These are phyloP conservation scores for Aporophyla nigra DNA, from an alignment of 2,888 invertebrate species.

Conservation along the genomic window DNA sequence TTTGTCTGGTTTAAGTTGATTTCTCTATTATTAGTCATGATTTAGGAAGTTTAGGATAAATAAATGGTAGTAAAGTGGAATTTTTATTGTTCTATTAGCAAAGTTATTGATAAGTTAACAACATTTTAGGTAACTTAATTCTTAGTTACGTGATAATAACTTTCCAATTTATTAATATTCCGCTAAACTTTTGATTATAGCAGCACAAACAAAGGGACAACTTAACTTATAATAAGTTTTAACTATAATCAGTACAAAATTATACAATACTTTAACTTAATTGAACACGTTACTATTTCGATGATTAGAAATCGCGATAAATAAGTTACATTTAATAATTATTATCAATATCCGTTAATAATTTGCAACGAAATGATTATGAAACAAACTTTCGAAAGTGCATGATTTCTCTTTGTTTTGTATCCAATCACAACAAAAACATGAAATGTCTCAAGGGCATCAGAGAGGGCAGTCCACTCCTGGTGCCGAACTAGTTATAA, in stretches of 20 bases:
- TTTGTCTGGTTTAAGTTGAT: slow-evolving; percentile 39
- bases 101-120: background rate
- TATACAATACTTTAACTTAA: background rate
- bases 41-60: slow-evolving; percentile 1
- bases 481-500: slow-evolving; percentile 32
- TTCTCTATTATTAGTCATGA: slow-evolving; percentile 47
- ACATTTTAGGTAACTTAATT: background rate
- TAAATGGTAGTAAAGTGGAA: background rate
- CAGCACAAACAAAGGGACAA: background rate
- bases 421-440: slow-evolving; percentile 34
- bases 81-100: background rate
- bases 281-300: background rate
- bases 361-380: slow-evolving; percentile 7
- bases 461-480: background rate
- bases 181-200: background rate
- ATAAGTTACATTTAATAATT: background rate
- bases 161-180: slow-evolving; percentile 15
- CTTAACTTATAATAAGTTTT: background rate
- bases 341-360: slow-evolving; percentile 5
- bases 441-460: slow-evolving; percentile 50
- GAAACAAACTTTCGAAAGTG: slow-evolving; percentile 48
- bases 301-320: background rate
- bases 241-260: background rate
- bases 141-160: background rate
- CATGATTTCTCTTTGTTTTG: slow-evolving; percentile 22